Evolutionary conservation across 1,140 invertebrate species (phyloP), one percentile per base, ranked within the genome.

Genomic region (Megalonaias nervosa): DNA sequence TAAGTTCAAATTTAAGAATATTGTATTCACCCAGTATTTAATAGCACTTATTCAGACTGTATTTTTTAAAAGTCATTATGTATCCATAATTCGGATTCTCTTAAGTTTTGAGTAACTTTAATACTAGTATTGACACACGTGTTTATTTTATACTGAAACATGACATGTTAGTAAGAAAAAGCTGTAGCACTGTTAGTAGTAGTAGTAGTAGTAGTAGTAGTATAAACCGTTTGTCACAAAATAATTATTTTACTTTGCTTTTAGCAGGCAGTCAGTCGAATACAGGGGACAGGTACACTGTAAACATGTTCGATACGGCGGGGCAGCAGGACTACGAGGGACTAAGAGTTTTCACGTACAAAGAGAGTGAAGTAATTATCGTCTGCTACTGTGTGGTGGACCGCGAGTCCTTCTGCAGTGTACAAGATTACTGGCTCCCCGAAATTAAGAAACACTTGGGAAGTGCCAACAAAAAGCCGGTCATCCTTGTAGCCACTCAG

Each of bases 301-400:
- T 76, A 14, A 71, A 67, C 23, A 68, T 76, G 12, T 76, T 71
- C 62, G 75, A 76, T 55, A 76, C 75, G 12, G 68, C 75, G 14
- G 75, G 75, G 21, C 75, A 76, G 15, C 68, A 71, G 21, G 75
- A 76, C 0, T 76, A 76, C 75, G 67, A 76, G 55, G 61, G 75
- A 16, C 60, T 76, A 5, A 67, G 75, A 1, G 68, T 71, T 17
- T 76, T 76, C 57, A 71, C 75, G 0, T 76, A 76, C 21, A 67
- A n/a, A 56, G 61, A 76, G 59, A 76, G 75, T 66, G 98, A 99
- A 91, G 98, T 99, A 72, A 99, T 99, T 92, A 94, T 99, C 79
- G 97, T 99, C 66, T 99, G 98, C 93, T 99, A 99, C 92, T 99
- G 97, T 84, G 98, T 99, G 76, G 97, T 99, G 60, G 98, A 97